Evolutionary conservation across 2,113 vertebrate species (phyloP), one percentile per base, ranked within the genome.

Genomic region (Chloropsis cyanopogon): DNA sequence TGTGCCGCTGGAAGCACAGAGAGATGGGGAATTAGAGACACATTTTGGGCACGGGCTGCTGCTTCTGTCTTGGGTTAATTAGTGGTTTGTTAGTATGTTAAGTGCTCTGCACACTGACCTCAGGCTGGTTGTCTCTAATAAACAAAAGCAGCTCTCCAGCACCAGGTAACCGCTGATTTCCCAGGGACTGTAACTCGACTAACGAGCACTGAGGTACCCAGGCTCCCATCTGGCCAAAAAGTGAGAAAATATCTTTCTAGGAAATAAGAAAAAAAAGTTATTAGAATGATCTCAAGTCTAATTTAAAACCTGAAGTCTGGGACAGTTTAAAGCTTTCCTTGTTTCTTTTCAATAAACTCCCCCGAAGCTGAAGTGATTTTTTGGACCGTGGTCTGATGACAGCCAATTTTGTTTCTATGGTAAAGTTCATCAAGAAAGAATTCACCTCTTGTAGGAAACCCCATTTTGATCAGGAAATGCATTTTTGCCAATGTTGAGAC

Each of bases 51-150:
- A 77, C 1, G 3, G 26, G 75, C 69, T 92, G 26, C 85, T 41
- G 77, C 93, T 91, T 65, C 84, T 95, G 93, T 65, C 72, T 10
- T 57, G 76, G 90, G 91, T 88, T 96, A 94, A 97, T 97, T 97
- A 95, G 96, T 88, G 96, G 96, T 95, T 97, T 95, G 95, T 76
- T 96, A 96, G 94, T 95, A 78, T 92, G 96, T 94, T 97, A 96
- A 95, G 57, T 90, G 96, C 73, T 95, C 91, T 88, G 91, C 91
- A 93, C 92, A 3, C 26, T 88, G 95, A 96, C 96, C 96, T 95
- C 92, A 81, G 90, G 85, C 94, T 92, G 93, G 54, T 33, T 7
- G 69, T 92, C 69, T 93, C 64, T 69, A 94, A 96, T 92, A 96
- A 96, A 95, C 92, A 95, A 90, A 90, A 94, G 92, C 94, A 93